Evolutionary conservation across 2,888 invertebrate species (phyloP).

Genomic region (Macaria notata): DNA sequence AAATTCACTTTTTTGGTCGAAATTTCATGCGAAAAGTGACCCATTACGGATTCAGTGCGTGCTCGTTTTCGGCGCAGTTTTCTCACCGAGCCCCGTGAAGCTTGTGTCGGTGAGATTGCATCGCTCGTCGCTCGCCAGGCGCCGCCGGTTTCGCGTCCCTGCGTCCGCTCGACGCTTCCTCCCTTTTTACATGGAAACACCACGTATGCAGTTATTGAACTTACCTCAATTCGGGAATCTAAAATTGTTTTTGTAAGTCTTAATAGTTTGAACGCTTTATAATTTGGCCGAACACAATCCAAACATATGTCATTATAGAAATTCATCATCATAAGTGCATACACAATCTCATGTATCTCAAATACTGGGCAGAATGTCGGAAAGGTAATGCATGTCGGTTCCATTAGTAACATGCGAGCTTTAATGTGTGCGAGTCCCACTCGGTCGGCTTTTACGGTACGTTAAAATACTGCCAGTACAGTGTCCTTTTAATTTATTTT

Average conservation of each 20-base stretch:
- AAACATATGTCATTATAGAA: too few species aligned
- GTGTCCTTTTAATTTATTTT: conserved; percentile 58
- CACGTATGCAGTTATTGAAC: conserved; percentile 9
- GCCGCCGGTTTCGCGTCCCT: conserved; percentile 60
- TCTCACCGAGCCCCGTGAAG: conserved; percentile 55
- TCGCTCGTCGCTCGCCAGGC: conserved; percentile 69
- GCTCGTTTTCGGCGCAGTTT: conserved; percentile 60
- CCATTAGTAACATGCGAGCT: background rate
- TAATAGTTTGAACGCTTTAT: too few species aligned
- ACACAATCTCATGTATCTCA: too few species aligned
- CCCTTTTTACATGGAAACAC: conserved; percentile 43
- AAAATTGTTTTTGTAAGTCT: too few species aligned
- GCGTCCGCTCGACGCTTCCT: conserved; percentile 73
- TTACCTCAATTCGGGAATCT: background rate
- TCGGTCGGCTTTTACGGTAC: background rate
- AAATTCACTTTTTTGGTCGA: conserved; percentile 30
- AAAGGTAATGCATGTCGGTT: too few species aligned
- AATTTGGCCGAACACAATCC: too few species aligned
- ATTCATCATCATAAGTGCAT: too few species aligned
- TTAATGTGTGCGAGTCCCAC: conserved; percentile 4
- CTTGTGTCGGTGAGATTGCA: conserved; percentile 59
- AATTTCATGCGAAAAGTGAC: conserved; percentile 51
- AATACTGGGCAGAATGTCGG: too few species aligned
- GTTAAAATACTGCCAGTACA: conserved; percentile 20
- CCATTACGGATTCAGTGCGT: conserved; percentile 61